A percentile compares a stretch with the other conserved stretches of the same genome.
phyloP scores from a whole-genome alignment of 2,888 invertebrate genomes.

The Drosophila fulvimacula region DNA sequence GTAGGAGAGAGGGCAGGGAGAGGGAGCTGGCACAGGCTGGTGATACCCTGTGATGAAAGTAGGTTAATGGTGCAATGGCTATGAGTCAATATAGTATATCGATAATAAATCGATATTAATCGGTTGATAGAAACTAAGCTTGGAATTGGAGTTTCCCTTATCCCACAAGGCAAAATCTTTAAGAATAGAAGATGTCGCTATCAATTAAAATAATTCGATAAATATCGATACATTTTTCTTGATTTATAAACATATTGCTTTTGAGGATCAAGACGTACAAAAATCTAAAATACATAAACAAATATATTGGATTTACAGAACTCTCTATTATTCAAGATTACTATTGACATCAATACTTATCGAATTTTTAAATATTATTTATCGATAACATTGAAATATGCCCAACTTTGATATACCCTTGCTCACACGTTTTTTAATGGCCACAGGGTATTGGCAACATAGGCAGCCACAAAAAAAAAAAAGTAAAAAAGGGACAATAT shows the following conservation, averaged over 20 bases:
- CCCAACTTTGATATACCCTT: not conserved
- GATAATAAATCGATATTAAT: not conserved
- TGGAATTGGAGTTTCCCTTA: too few species aligned
- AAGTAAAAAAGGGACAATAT: slow-evolving; percentile 31
- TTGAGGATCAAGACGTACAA: too few species aligned
- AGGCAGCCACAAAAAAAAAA: not conserved
- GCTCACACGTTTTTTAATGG: not conserved
- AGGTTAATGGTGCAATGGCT: not conserved
- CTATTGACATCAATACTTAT: not conserved
- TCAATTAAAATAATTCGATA: too few species aligned
- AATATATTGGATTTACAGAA: too few species aligned
- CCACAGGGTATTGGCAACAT: slow-evolving; percentile 9
- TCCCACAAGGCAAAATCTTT: too few species aligned
- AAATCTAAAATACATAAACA: too few species aligned
- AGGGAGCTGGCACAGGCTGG: not conserved
- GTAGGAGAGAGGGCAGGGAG: not conserved
- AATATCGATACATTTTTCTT: too few species aligned
- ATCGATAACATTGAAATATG: not conserved
- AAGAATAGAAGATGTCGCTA: not conserved
- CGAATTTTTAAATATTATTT: too few species aligned
- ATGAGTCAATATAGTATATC: not conserved
- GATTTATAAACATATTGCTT: too few species aligned
- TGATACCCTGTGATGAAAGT: slow-evolving; percentile 22
- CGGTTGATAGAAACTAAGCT: too few species aligned
- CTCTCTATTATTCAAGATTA: too few species aligned